phyloP scores from a whole-genome alignment of 2,113 vertebrate species.

The Microtus richardsoni region DNA sequence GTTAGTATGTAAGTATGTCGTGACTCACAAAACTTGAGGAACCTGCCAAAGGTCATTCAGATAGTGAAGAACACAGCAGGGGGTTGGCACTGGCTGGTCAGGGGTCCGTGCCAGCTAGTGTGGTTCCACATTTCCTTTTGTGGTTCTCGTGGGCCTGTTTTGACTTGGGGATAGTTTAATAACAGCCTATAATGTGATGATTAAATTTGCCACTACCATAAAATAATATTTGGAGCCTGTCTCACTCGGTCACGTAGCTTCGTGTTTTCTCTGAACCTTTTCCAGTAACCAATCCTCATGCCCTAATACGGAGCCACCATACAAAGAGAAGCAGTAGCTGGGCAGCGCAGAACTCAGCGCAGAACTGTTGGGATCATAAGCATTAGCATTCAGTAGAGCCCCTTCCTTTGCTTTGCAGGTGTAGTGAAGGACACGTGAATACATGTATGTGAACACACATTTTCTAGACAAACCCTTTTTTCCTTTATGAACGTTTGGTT shows the following conservation, averaged over 20 bases:
- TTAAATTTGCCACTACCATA: not conserved
- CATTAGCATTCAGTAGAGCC: no score
- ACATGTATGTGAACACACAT: not conserved
- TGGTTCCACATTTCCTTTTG: not conserved
- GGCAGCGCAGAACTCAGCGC: no score
- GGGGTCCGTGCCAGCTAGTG: not conserved
- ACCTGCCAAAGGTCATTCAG: not conserved
- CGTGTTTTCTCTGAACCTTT: not conserved
- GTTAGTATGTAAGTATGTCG: not conserved
- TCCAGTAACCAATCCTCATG: not conserved
- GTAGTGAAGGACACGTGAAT: not conserved
- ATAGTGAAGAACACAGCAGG: not conserved
- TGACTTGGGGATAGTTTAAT: not conserved
- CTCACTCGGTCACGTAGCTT: not conserved
- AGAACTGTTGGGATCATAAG: not conserved
- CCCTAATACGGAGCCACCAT: no score
- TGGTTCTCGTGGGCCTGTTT: not conserved
- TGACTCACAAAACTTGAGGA: not conserved
- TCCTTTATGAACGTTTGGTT: not conserved
- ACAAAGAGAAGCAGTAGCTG: not conserved
- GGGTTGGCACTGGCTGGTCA: not conserved
- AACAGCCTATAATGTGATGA: not conserved
- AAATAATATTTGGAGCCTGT: not conserved
- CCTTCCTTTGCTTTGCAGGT: not conserved
- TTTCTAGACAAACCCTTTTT: not conserved